phyloP scores from a whole-genome alignment of 2,888 invertebrate genomes.

The Cephus spinipes region DNA sequence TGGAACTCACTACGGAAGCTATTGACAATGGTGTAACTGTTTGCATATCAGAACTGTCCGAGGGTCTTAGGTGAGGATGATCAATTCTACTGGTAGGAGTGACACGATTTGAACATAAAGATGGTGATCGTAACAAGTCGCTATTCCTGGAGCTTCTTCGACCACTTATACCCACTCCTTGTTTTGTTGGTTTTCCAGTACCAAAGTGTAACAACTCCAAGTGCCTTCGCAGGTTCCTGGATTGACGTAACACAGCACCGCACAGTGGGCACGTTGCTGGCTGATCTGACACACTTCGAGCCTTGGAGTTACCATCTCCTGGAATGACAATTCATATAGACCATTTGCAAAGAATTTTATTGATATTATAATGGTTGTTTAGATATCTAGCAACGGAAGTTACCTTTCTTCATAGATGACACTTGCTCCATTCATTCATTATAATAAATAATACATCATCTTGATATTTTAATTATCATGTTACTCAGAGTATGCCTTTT shows the following conservation, averaged over 20 bases:
- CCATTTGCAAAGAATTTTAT: background rate
- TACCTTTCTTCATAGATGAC: background rate
- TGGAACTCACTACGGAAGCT: conserved; percentile 42
- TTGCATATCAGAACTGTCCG: conserved; percentile 37
- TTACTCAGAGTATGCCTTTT: conserved; percentile 29
- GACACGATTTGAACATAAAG: conserved; percentile 33
- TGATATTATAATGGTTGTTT: background rate
- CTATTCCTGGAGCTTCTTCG: conserved; percentile 37
- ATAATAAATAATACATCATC: background rate
- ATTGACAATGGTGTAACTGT: conserved; percentile 46
- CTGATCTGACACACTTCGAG: conserved; percentile 73
- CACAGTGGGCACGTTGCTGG: conserved; percentile 73
- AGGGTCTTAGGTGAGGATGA: conserved; percentile 36
- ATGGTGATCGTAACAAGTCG: conserved; percentile 41
- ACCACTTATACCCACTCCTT: conserved; percentile 37
- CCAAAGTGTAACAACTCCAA: conserved; percentile 65
- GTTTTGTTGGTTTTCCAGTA: conserved; percentile 46
- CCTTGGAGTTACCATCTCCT: conserved; percentile 59
- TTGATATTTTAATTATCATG: background rate
- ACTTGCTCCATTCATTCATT: background rate
- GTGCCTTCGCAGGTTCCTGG: conserved; percentile 72
- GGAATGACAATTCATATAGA: background rate
- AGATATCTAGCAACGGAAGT: background rate
- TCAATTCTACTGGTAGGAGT: conserved; percentile 36
- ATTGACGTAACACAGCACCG: conserved; percentile 72